These are phyloP conservation scores for Apis cerana DNA, from an alignment of 1,140 invertebrate genomes.

Conservation along the genomic window DNA sequence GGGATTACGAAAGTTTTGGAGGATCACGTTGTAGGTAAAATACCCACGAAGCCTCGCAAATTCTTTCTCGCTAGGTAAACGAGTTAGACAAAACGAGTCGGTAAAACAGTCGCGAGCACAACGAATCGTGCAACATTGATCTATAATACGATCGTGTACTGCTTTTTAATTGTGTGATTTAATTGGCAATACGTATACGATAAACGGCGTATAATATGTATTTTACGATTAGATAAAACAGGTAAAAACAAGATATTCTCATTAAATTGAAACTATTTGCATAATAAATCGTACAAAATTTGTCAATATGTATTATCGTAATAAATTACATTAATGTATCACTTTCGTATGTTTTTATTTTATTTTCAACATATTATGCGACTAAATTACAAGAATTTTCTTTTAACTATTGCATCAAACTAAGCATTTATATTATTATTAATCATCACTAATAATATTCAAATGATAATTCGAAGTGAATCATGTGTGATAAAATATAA, in stretches of 20 bases:
- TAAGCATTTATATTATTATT: neutral
- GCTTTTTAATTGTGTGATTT: slow-evolving; percentile 32
- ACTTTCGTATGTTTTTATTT: no score
- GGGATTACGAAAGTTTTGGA: neutral
- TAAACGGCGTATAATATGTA: neutral
- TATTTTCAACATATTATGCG: no score
- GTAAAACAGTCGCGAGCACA: slow-evolving; percentile 57
- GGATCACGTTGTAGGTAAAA: slow-evolving; percentile 28
- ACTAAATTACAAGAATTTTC: no score
- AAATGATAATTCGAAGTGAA: neutral
- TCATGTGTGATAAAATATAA: neutral
- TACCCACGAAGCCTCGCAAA: slow-evolving; percentile 37
- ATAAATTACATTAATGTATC: neutral
- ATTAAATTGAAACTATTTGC: neutral
- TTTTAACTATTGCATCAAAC: neutral
- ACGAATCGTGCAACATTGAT: slow-evolving; percentile 36
- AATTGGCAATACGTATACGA: slow-evolving; percentile 11
- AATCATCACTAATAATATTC: neutral
- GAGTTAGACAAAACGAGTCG: slow-evolving; percentile 46
- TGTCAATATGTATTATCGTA: neutral
- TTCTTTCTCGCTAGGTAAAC: slow-evolving; percentile 53
- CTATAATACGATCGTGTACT: slow-evolving; percentile 7
- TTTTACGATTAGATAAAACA: slow-evolving; percentile 30
- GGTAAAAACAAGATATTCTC: slow-evolving; percentile 5
- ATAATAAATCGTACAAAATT: neutral